Conservation (phyloP, 2,113 vertebrate genomes). For the Rhadina sibilatrix region DNA sequence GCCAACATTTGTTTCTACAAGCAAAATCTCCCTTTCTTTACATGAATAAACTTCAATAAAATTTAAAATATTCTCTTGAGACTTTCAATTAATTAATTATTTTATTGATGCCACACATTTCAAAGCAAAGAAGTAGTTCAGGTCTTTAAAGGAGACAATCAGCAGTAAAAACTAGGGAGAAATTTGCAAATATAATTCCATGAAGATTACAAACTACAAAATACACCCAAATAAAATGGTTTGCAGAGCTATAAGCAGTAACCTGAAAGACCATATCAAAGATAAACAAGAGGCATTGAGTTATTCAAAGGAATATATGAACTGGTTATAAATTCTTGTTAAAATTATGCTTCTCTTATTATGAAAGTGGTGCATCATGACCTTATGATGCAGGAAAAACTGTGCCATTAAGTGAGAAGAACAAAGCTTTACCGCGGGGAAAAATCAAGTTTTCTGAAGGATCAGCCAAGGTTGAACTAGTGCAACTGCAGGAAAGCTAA, state of each 20-base stretch:
- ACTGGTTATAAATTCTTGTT: background rate
- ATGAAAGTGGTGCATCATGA: background rate
- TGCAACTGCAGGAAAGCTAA: background rate
- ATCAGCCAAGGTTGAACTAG: background rate
- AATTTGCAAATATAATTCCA: background rate
- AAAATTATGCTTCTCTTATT: background rate
- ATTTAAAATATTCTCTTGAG: background rate
- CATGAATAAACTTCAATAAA: background rate
- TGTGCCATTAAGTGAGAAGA: background rate
- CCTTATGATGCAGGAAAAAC: background rate
- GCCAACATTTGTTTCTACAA: background rate
- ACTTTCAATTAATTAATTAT: background rate
- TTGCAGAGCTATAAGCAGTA: background rate
- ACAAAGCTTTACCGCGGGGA: background rate
- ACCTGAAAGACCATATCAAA: background rate
- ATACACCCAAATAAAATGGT: background rate
- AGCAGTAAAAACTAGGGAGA: background rate
- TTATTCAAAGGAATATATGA: background rate
- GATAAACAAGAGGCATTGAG: background rate
- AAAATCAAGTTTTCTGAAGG: background rate
- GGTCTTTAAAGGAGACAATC: background rate
- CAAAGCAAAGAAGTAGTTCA: background rate
- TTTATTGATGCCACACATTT: background rate
- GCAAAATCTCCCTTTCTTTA: background rate
- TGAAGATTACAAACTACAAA: background rate